Evolutionary conservation across 2,888 invertebrate genomes (phyloP), one percentile per base, ranked within the genome.

Genomic region (Caenorhabditis afra): DNA sequence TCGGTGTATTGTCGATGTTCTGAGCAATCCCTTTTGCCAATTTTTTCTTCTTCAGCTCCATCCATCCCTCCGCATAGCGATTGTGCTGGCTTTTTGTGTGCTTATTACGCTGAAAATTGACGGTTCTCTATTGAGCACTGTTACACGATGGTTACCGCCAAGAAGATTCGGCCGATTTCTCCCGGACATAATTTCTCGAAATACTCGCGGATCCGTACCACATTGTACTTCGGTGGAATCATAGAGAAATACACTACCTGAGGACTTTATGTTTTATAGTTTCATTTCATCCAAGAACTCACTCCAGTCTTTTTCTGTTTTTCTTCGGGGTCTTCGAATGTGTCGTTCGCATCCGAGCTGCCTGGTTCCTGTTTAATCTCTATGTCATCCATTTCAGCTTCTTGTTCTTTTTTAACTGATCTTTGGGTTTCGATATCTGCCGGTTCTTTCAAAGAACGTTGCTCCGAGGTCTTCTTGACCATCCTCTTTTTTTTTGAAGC

Each of bases 1-100:
- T 94, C 61, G 67, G 94, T 65, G 93, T 94, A 88, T 95, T 96
- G 90, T 98, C 97, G n/a, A 98, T 91, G 59, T 93, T 91, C 0
- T 91, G 90, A 0, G 96, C 95, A n/a, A 96, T 94, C 89, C 93
- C 92, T 91, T 96, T 97, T 5, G 85, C 97, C 1, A 94, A 92
- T 47, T 81, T 83, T 74, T 89, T 89, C 37, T 77, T 82, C 53
- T 83, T 86, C 61, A 89, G 80, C 65, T 89, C 89, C 57, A 89
- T 85, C 89, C 89, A 89, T 41, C 89, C 89, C 58, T 89, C 89
- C 10, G 73, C 71, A 71, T 86, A 89, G n/a, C 61, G 57, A 20
- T 57, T 37, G 3, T 81, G 52, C 14, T 47, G 57, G 18, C 68
- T 65, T 57, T 77, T 79, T 14, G 82, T 47, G 39, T 66, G 59